These are phyloP conservation scores for Macrostomum lignano DNA, from an alignment of 1,140 invertebrate genomes.

Conservation along the genomic window DNA sequence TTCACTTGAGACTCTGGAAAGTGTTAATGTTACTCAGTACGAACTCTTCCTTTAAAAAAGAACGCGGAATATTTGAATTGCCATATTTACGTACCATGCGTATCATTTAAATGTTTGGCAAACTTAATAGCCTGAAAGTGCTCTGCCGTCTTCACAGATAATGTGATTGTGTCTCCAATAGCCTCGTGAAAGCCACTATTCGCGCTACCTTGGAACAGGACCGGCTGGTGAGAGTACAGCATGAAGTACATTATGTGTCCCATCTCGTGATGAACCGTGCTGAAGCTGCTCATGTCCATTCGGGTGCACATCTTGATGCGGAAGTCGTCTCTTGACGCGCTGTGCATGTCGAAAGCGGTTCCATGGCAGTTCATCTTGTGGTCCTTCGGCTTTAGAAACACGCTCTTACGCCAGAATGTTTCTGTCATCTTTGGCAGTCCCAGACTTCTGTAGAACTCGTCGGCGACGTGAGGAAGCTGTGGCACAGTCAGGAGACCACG, in stretches of 20 bases:
- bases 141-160: constrained; percentile 47
- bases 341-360: constrained; percentile 59
- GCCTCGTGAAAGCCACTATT: constrained; percentile 73
- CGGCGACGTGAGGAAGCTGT: constrained; percentile 39
- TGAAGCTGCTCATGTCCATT: constrained; percentile 41
- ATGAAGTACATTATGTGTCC: constrained; percentile 50
- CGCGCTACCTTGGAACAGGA: constrained; percentile 42
- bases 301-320: constrained; percentile 66
- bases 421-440: constrained; percentile 48
- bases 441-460: constrained; percentile 60
- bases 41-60: too few species aligned
- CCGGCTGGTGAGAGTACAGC: constrained; percentile 37
- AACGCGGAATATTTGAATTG: too few species aligned
- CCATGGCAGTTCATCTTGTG: constrained; percentile 48
- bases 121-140: constrained; percentile 54
- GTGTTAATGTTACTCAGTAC: too few species aligned
- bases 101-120: constrained; percentile 35
- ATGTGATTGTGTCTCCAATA: constrained; percentile 56
- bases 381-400: constrained; percentile 34
- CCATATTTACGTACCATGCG: not conserved
- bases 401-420: constrained; percentile 32
- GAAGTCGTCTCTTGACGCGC: constrained; percentile 19
- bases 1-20: too few species aligned
- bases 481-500: too few species aligned
- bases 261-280: constrained; percentile 54